phyloP scores from a whole-genome alignment of 2,113 vertebrate species.

The Strix uralensis region DNA sequence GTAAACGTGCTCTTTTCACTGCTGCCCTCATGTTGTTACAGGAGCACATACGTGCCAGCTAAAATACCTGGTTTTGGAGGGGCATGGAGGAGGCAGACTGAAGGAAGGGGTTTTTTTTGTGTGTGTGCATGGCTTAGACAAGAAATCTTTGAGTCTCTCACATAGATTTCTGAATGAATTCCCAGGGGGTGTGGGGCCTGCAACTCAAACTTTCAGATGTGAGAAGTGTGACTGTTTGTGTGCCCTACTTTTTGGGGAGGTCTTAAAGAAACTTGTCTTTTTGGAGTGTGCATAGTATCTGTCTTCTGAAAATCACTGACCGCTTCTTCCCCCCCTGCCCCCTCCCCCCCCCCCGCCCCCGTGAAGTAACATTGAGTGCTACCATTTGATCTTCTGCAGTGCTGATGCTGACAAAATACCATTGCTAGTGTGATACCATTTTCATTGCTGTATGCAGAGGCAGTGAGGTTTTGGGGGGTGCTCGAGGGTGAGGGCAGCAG shows the following conservation, averaged over 20 bases:
- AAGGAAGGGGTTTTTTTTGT: background rate
- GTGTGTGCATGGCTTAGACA: background rate
- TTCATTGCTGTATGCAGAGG: fast-evolving
- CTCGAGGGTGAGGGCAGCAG: background rate
- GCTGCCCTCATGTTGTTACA: background rate
- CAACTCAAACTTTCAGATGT: background rate
- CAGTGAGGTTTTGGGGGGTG: background rate
- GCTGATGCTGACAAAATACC: background rate
- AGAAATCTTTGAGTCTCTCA: background rate
- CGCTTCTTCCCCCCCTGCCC: background rate
- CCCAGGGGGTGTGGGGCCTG: background rate
- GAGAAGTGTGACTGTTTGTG: background rate
- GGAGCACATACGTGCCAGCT: background rate
- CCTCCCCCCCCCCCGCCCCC: too few species aligned
- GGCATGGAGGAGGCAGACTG: background rate
- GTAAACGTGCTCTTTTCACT: background rate
- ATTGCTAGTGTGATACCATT: background rate
- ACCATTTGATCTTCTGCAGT: background rate
- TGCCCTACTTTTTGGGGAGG: background rate
- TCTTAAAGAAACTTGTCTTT: background rate
- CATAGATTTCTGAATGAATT: background rate
- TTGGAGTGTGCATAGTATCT: background rate
- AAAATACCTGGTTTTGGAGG: background rate
- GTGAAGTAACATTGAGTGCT: background rate
- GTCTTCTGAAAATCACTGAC: background rate